phyloP scores from a whole-genome alignment of 2,888 invertebrate genomes.

The Sinelater perroti region DNA sequence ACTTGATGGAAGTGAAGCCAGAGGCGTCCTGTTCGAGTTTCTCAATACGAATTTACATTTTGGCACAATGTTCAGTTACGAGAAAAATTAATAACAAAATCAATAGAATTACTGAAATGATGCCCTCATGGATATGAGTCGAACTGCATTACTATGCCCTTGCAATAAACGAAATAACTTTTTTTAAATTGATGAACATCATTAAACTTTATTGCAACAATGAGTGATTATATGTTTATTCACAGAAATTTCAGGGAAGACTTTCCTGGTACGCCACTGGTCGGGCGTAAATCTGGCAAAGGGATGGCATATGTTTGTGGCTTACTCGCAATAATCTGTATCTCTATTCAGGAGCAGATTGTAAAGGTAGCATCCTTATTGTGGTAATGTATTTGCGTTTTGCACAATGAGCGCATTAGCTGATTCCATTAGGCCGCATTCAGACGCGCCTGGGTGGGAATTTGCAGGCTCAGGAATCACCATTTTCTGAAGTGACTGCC shows the following conservation, averaged over 20 bases:
- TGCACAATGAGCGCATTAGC: slow-evolving; percentile 46
- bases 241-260: no score
- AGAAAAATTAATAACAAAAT: no score
- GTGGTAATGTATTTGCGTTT: slow-evolving; percentile 42
- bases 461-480: slow-evolving; percentile 19
- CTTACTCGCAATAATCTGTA: slow-evolving; percentile 41
- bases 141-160: no score
- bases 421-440: slow-evolving; percentile 45
- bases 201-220: no score
- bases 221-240: no score
- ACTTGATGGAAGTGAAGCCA: slow-evolving; percentile 6
- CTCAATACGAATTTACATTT: not conserved
- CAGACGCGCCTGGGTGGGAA: slow-evolving; percentile 31
- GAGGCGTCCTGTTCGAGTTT: not conserved
- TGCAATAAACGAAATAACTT: no score
- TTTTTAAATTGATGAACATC: no score
- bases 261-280: slow-evolving; percentile 22
- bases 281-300: slow-evolving; percentile 13
- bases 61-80: no score
- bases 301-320: slow-evolving; percentile 35
- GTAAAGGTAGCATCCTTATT: slow-evolving; percentile 42
- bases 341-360: slow-evolving; percentile 36
- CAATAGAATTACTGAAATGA: no score
- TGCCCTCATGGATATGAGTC: no score
- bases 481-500: slow-evolving; percentile 18